Evolutionary conservation across 2,797 vertebrate species (phyloP).

Genomic region (Enteromius anoplus): DNA sequence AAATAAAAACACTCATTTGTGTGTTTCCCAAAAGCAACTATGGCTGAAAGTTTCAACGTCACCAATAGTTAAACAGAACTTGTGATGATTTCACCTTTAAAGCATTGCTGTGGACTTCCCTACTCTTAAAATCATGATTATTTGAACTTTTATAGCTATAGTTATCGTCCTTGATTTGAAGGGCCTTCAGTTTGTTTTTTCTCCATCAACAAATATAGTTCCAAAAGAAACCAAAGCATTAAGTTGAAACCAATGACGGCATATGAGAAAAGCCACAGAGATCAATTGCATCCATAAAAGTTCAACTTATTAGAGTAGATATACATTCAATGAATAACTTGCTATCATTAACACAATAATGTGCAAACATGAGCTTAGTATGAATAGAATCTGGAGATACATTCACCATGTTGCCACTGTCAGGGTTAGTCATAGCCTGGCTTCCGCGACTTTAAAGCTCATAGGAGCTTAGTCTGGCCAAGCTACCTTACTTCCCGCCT

Average conservation of each 20-base stretch:
- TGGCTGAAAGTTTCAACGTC: background rate
- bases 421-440: no score
- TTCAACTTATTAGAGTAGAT: background rate
- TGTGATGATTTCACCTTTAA: background rate
- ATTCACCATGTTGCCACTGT: background rate
- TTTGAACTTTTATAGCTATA: background rate
- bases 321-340: background rate
- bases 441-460: no score
- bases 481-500: no score
- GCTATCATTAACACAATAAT: background rate
- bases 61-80: background rate
- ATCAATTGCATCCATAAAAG: background rate
- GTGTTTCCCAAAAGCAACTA: background rate
- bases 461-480: no score
- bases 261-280: background rate
- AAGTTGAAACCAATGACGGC: background rate
- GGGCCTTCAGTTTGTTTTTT: background rate
- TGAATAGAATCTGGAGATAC: background rate
- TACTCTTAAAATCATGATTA: background rate
- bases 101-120: background rate
- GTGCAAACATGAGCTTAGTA: background rate
- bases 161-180: background rate
- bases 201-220: background rate
- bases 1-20: background rate
- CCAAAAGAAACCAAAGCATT: background rate